Percentiles rank a stretch among this genome's conserved stretches.
phyloP scores from a whole-genome alignment of 1,140 invertebrate genomes.

The Calephelis nemesis region DNA sequence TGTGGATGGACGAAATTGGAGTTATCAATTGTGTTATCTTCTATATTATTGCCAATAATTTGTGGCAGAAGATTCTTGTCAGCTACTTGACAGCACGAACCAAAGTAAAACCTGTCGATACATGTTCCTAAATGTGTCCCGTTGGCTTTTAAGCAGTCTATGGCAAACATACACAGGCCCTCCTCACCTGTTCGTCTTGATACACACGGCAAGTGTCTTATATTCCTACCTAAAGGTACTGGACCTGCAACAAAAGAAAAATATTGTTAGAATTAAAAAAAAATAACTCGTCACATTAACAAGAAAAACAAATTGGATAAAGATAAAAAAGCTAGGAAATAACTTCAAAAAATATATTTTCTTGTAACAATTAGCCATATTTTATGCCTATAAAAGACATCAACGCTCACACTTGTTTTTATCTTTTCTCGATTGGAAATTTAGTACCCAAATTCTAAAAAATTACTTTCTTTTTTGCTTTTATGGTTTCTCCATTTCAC shows the following conservation, averaged over 20 bases:
- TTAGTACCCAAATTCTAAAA: no score
- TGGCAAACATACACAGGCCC: constrained; percentile 96
- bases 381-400: no score
- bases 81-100: constrained; percentile 90
- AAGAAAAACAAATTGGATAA: no score
- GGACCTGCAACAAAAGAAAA: constrained; percentile 65
- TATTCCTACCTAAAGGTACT: constrained; percentile 86
- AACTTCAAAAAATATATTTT: no score
- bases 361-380: no score
- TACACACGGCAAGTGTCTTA: constrained; percentile 91
- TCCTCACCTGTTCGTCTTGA: constrained; percentile 87
- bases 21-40: constrained; percentile 73
- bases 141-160: constrained; percentile 94
- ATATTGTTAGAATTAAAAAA: constrained; percentile 12
- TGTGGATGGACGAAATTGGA: constrained; percentile 72
- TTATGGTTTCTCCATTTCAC: neutral
- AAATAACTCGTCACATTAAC: neutral
- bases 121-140: constrained; percentile 94
- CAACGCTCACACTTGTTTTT: no score
- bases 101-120: constrained; percentile 95
- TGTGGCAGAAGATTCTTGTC: constrained; percentile 72
- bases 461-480: neutral
- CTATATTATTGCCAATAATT: constrained; percentile 67
- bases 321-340: no score
- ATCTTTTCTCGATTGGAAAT: no score